Base-by-base conservation (phyloP, 2,888 invertebrate genomes). In the Erpobdella octoculata region DNA sequence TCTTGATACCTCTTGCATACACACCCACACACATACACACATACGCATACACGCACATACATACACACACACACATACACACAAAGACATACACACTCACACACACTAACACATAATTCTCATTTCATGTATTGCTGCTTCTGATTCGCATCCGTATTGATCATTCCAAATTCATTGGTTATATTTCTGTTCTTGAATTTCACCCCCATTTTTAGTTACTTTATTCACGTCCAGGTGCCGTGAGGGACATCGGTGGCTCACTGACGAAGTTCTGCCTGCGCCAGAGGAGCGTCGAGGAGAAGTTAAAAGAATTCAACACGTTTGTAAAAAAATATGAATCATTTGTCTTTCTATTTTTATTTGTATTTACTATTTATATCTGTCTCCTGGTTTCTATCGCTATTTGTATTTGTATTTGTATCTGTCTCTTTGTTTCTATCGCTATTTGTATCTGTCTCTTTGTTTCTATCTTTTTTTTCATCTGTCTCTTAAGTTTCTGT, bases 231-330 rank as follows among this genome's bases (percentile, higher is more conserved):
- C 6, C 38, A 69, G 69, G 69, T 4, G 69, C 69, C 18, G 69
- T 69, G 15, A 48, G 46, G 53, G 69, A 69, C 69, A 69, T 69
- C 38, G 69, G 69, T 36, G 69, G 46, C 18, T 41, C 69, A 9
- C 36, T 69, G 35, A 69, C 69, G n/a, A 48, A 46, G n/a, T 35
- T 69, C 31, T 69, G 69, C 35, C 31, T 69, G 35, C 38, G 69
- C 25, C 69, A 69, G 33, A 58, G 35, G 35, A 69, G 69, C 58
- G 36, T 69, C 18, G 69, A 69, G 18, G 69, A 48, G 69, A 69
- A 69, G 58, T n/a, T 69, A n/a, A 58, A 33, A 35, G 58, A 69
- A 15, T 69, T 25, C 31, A 46, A 31, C n/a, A 48, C 48, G 67
- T 62, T 2, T 1, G 41, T 41, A 18, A 41, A 9, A 18, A 12